phyloP scores from a whole-genome alignment of 35 echinoderm and acorn worm genomes.

The Ptychodera flava region DNA sequence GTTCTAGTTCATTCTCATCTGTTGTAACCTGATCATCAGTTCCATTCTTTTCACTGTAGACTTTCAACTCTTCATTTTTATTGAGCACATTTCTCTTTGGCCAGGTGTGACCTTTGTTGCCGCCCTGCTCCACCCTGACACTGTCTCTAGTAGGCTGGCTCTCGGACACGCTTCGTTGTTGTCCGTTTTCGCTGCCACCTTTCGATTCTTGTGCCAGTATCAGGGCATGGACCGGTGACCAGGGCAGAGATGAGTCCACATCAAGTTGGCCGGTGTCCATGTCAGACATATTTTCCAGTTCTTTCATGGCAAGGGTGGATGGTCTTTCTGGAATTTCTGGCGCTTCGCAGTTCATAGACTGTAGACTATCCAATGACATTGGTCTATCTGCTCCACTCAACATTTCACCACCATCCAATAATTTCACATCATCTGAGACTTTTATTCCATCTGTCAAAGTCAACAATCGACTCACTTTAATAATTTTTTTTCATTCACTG shows the following conservation, averaged over 20 bases:
- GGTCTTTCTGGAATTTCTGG: neutral
- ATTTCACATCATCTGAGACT: neutral
- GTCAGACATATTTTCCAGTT: neutral
- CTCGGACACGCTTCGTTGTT: neutral
- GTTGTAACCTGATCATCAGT: neutral
- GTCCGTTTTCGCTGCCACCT: neutral
- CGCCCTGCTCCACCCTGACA: neutral
- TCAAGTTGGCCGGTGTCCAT: neutral
- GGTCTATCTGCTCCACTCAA: neutral
- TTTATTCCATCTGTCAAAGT: neutral
- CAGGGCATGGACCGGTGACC: neutral
- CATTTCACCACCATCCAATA: neutral
- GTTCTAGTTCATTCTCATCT: no score
- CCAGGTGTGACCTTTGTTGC: neutral
- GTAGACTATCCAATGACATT: neutral
- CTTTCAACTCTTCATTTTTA: neutral
- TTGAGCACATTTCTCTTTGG: neutral
- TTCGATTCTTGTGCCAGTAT: neutral
- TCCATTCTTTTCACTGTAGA: neutral
- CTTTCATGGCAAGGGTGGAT: neutral
- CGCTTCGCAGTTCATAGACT: neutral
- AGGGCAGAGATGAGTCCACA: neutral
- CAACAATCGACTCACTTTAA: neutral
- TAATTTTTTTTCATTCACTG: slow-evolving; percentile 2
- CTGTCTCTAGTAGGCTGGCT: neutral